Evolutionary conservation across 2,113 vertebrate genomes (phyloP).

Genomic region (Plotosus lineatus): DNA sequence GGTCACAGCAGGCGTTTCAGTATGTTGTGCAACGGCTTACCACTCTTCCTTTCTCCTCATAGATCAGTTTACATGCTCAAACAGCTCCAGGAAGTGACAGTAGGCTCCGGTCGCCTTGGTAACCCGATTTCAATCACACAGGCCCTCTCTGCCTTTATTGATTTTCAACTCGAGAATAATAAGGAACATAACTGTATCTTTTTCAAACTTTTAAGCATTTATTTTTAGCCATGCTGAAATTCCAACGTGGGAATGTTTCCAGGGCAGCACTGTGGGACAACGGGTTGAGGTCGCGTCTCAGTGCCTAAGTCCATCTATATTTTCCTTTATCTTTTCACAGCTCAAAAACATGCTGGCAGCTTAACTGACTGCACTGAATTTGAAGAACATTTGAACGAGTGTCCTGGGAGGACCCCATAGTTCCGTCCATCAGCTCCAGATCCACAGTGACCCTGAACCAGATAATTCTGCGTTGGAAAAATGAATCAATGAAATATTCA

Average conservation of each 20-base stretch:
- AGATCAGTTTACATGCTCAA: constrained; percentile 35
- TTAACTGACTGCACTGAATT: background rate
- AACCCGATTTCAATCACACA: background rate
- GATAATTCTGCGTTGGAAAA: background rate
- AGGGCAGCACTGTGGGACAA: background rate
- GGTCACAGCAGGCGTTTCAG: constrained; percentile 56
- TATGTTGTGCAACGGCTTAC: constrained; percentile 65
- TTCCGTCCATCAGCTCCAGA: background rate
- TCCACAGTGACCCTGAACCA: background rate
- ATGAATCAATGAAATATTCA: background rate
- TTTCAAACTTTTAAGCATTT: background rate
- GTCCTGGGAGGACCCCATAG: background rate
- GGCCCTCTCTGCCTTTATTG: background rate
- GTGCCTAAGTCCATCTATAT: background rate
- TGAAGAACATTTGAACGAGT: too few relatives aligned
- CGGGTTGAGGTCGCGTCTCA: background rate
- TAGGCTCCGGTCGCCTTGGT: background rate
- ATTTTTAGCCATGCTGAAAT: background rate
- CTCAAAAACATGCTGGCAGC: background rate
- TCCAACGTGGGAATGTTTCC: background rate
- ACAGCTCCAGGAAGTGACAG: constrained; percentile 23
- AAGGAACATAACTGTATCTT: background rate
- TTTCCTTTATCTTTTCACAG: background rate
- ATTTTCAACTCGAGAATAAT: background rate
- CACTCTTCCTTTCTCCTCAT: constrained; percentile 36